Base-by-base conservation (phyloP, 2,113 vertebrate genomes). In the Scatophagus argus region DNA sequence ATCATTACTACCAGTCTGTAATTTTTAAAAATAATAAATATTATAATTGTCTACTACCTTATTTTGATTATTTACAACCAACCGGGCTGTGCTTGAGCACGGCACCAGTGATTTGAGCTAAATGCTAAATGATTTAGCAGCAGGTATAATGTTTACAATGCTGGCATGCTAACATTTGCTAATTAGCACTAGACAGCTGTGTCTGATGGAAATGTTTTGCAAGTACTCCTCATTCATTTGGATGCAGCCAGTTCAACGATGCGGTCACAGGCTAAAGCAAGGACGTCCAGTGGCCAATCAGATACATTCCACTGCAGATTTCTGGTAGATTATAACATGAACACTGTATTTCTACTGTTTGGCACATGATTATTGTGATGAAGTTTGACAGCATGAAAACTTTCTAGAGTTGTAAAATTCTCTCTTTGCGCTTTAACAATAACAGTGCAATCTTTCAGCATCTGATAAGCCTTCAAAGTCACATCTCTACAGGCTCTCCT, bases 1-100 rank as follows among this genome's bases (percentile, higher is more conserved):
- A 86, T 91, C 72, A 77, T 73, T 81, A 67, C 71, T 77, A 86
- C 9, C 49, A 55, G 72, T 87, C 74, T 91, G 85, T 92, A 59
- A 86, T 92, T 91, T 84, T 81, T 82, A 82, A 88, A 82, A 17
- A 73, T 65, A 85, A 88, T 86, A 89, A 87, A 87, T 81, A 74
- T 59, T 76, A 47, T 84, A 87, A 72, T 62, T 66, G 77, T 77
- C 73, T 34, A 55, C 17, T 78, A 74, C 38, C 4, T 68, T 77
- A 69, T 66, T 86, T 81, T 63, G 55, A 13, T 67, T 44, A 67
- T 79, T 63, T 52, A 56, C 52, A 69, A 54, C 17, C 25, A 69
- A n/a, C n/a, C n/a, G n/a, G 19, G 29, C 27, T 55, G 46, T 49
- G 5, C 23, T 55, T 55, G 38, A 6, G 47, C 23, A 16, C 25